Base-by-base conservation (phyloP, 1,140 invertebrate genomes). In the Camponotus pennsylvanicus region DNA sequence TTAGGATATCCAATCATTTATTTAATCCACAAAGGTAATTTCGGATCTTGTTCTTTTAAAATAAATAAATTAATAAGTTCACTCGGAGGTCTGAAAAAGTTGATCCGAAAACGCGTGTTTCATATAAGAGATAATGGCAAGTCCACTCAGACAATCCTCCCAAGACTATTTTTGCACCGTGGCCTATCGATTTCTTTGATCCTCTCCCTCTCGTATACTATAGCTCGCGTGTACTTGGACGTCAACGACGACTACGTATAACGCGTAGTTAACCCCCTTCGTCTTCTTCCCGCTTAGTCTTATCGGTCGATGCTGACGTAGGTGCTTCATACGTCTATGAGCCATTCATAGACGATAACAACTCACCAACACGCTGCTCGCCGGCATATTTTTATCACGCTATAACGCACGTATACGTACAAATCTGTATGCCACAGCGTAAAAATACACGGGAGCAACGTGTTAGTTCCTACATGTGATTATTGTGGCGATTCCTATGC, bases 291-390 rank as follows among this genome's bases (percentile, higher is more conserved):
- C 64, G 63, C 63, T 70, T 40, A 45, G 79, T 85, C 85, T 90
- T 90, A 90, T 90, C 89, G 89, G 85, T 89, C 89, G 85, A 90
- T 89, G 89, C 89, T 90, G 89, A 90, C 89, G 89, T 90, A 90
- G 88, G 80, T 79, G 32, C 52, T 82, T 87, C 69, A 63, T 82
- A 67, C 85, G 88, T 87, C 88, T 87, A 89, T 84, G 78, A 84
- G 80, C 88, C 88, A 90, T 90, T 89, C 89, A 89, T 90, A 90
- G 89, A 84, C 88, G 88, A 90, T 89, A 90, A 90, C 88, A 61
- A 59, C 75, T 55, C 32, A 70, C 85, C 64, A 89, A 88, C 76
- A 86, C 85, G 66, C 34, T 45, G 67, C 69, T 3, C 0, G 21
- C 83, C 63, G 27, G 40, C 27, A 27, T 89, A 89, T 88, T 89